Evolutionary conservation across 2,113 vertebrate genomes (phyloP).

Genomic region (Vidua macroura): DNA sequence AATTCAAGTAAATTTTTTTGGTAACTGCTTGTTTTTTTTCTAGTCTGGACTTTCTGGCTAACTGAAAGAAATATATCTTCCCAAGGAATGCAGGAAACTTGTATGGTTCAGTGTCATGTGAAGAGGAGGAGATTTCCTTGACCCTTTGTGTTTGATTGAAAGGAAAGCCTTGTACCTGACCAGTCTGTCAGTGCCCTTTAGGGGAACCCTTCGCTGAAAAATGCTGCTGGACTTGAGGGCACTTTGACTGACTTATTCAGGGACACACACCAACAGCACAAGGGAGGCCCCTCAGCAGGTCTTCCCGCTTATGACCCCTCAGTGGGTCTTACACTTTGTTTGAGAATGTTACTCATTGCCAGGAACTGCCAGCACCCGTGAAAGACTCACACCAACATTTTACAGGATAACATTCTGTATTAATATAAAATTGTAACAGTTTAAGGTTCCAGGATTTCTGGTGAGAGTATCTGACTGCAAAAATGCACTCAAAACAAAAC

Average conservation of each 20-base stretch:
- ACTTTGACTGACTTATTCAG: background rate
- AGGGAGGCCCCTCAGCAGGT: background rate
- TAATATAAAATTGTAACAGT: background rate
- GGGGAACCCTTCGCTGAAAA: background rate
- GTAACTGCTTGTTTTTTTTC: background rate
- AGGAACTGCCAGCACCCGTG: too few species aligned
- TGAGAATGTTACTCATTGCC: background rate
- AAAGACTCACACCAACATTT: background rate
- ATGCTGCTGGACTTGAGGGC: background rate
- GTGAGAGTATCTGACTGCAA: background rate
- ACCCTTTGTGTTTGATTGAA: background rate
- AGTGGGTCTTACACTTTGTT: rapidly evolving
- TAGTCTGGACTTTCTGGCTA: background rate
- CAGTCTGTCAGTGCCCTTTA: background rate
- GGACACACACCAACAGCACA: background rate
- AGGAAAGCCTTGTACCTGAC: background rate
- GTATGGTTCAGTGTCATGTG: background rate
- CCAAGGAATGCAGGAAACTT: background rate
- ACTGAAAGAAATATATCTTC: background rate
- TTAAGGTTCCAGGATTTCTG: background rate
- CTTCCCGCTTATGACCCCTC: background rate
- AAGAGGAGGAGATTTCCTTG: background rate
- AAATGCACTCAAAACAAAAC: background rate
- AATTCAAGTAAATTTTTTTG: background rate
- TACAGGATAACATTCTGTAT: background rate